These are phyloP conservation scores for Drosophila obscura DNA, from an alignment of 1,140 invertebrate genomes.

Conservation along the genomic window DNA sequence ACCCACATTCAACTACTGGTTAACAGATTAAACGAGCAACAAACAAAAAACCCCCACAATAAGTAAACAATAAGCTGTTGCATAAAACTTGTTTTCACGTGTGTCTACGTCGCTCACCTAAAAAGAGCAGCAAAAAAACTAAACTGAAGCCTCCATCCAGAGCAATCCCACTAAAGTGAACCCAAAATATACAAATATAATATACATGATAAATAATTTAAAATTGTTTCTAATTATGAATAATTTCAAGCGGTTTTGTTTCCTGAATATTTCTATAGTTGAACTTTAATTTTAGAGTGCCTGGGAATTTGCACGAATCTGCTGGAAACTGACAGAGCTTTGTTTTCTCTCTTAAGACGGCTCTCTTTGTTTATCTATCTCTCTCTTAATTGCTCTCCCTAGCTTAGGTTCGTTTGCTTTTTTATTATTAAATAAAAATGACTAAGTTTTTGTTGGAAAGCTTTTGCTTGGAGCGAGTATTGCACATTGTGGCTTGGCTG, in stretches of 20 bases:
- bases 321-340: conserved; percentile 8
- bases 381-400: conserved; percentile 37
- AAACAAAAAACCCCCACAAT: conserved; percentile 20
- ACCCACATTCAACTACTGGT: neutral
- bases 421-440: conserved; percentile 35
- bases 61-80: conserved; percentile 53
- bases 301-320: conserved; percentile 42
- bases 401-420: conserved; percentile 11
- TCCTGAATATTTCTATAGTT: conserved; percentile 11
- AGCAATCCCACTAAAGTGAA: conserved; percentile 17
- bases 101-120: conserved; percentile 46
- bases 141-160: conserved; percentile 7
- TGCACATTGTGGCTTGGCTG: conserved; percentile 15
- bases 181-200: conserved; percentile 17
- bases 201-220: conserved; percentile 16
- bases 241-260: conserved; percentile 29
- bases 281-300: conserved; percentile 16
- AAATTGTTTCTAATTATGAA: conserved; percentile 29
- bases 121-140: conserved; percentile 43
- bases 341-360: conserved; percentile 36
- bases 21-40: conserved; percentile 15
- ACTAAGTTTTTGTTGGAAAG: conserved; percentile 36
- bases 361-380: conserved; percentile 18
- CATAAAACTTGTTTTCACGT: conserved; percentile 78
- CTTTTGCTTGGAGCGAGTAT: conserved; percentile 16